Percentiles rank a stretch among this genome's conserved stretches.
Evolutionary conservation across 2,113 vertebrate species (phyloP).

Genomic region (Sarotherodon lohbergeri): DNA sequence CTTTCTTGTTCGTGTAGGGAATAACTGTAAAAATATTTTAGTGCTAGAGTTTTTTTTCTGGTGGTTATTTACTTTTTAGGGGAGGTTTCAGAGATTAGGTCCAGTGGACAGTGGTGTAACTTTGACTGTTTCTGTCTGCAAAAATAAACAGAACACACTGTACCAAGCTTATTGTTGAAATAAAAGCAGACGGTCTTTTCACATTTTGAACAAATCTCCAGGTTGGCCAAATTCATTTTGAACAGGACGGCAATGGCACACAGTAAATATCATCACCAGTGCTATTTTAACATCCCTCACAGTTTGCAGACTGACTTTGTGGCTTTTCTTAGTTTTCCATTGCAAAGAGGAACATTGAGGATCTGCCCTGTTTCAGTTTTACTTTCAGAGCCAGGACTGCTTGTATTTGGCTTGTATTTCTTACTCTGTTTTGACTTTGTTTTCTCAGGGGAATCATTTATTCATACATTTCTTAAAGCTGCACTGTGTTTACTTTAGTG

Average conservation of each 20-base stretch:
- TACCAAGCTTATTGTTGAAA: not conserved
- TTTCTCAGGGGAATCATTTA: not conserved
- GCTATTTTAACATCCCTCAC: not conserved
- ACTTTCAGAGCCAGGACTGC: not conserved
- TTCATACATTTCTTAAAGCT: not conserved
- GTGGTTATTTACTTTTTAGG: not conserved
- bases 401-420: not conserved
- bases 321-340: not conserved
- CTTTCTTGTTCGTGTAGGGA: not conserved
- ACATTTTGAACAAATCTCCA: not conserved
- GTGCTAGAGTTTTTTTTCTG: not conserved
- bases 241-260: not conserved
- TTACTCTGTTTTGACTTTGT: not conserved
- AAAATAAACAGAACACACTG: not conserved
- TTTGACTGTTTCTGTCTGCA: not conserved
- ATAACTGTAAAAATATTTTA: not conserved
- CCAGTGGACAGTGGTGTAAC: not conserved
- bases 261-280: not conserved
- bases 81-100: not conserved
- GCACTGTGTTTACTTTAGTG: not conserved
- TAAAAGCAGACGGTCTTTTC: not conserved
- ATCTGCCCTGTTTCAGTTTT: not conserved
- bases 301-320: not conserved
- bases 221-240: not conserved
- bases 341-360: not conserved